Evolutionary conservation across 2,888 invertebrate genomes (phyloP), one percentile per base, ranked within the genome.

Genomic region (Aproaerema taeniolella): DNA sequence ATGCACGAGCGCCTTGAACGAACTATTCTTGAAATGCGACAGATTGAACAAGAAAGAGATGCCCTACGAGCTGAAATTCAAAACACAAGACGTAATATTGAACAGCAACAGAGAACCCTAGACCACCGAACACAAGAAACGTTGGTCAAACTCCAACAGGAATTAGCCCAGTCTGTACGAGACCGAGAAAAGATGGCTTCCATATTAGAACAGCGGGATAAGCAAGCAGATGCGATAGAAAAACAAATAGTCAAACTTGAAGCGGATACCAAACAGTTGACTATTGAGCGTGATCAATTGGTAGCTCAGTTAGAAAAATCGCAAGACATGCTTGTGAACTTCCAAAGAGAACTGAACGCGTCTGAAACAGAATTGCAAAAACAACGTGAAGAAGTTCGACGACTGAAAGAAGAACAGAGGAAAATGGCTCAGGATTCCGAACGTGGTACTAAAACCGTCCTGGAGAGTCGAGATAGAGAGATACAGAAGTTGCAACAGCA

Each of bases 271-370:
- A 95, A 95, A 61, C 95, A 96, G 71, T 72, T 96, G 58, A 93
- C 94, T 11, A 90, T 93, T 49, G 96, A 96, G 70, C 75, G 95
- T 34, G 96, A 96, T 69, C 96, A 96, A 73, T 76, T 97, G 47
- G 95, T 96, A 1, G 91, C 93, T 49, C 96, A 96, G 70, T 72
- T 97, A 65, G 96, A 96, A 73, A 96, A 97, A 80, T 95, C 95
- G 29, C 96, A 96, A 71, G 95, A 96, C 55, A 95, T 96, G 91
- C 82, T 97, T 42, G 93, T 96, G 76, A 95, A 95, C 76, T 96
- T 96, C 93, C 96, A 96, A 71, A 93, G 95, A 67, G 96, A 96
- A 67, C 73, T 96, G 36, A 95, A 94, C 52, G 90, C 93, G 50
- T 93, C 94, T 52, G 96, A 95, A 76, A 89, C 91, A 30, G 95